Base-by-base conservation (phyloP, 2,888 invertebrate species). In the Molorchus minor region DNA sequence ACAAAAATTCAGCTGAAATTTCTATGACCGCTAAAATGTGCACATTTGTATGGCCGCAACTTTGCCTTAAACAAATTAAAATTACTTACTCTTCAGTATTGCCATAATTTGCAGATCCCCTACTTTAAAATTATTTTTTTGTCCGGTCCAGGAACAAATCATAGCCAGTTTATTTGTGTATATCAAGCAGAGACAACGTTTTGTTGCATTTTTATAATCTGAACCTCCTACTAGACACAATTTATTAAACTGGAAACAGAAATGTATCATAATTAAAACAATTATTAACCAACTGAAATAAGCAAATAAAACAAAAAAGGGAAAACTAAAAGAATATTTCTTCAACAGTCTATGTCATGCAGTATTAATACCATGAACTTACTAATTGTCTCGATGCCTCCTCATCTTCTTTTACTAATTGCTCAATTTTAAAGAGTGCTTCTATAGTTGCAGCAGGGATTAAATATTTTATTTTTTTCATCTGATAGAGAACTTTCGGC, bases 181-280 rank as follows among this genome's bases (percentile, higher is more conserved):
- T n/a, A n/a, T n/a, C n/a, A n/a, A n/a, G n/a, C n/a, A n/a, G n/a
- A n/a, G n/a, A n/a, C n/a, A n/a, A n/a, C n/a, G n/a, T n/a, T n/a
- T n/a, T n/a, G n/a, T n/a, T n/a, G n/a, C n/a, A 30, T 30, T 30
- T 30, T 30, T 30, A 30, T 30, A 30, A 30, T 30, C 30, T n/a
- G 10, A n/a, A n/a, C 30, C 30, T 30, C 30, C 30, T 8, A 30
- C n/a, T 8, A 30, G 30, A 30, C 10, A 30, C n/a, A 30, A 30
- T 30, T 30, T 30, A 30, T 30, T 30, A 30, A 30, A 30, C 30
- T 30, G n/a, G 30, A 30, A 30, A 30, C n/a, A 30, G 30, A n/a
- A 30, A 30, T n/a, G n/a, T 30, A 30, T 2, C n/a, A n/a, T 30
- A 8, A 30, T 8, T 30, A n/a, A 8, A 30, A 30, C 8, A 30